These are phyloP conservation scores for Chaetops frenatus DNA, from an alignment of 2,113 vertebrate genomes.

Conservation along the genomic window DNA sequence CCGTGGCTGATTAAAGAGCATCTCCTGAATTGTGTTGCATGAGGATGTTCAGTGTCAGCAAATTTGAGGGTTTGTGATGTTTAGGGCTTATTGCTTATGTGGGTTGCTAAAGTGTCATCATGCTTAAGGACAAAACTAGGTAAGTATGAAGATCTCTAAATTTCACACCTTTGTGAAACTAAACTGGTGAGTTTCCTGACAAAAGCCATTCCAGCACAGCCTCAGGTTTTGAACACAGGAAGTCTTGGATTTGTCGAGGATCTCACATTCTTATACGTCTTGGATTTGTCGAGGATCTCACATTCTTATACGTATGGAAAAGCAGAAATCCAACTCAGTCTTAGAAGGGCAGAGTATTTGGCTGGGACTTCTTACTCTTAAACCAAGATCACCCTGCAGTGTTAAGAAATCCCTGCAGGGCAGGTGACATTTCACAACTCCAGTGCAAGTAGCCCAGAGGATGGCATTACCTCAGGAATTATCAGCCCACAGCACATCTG, in stretches of 20 bases:
- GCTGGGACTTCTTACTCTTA: not conserved
- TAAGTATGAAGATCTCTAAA: not conserved
- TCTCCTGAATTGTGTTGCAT: not conserved
- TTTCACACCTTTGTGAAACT: not conserved
- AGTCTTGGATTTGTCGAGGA: accelerated
- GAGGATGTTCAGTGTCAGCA: not conserved
- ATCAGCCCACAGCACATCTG: not conserved
- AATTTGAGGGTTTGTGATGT: not conserved
- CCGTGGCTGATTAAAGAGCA: not conserved
- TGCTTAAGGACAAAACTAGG: not conserved
- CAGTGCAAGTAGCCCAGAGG: not conserved
- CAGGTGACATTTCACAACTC: not conserved
- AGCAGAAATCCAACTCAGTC: not conserved
- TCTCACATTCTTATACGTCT: not conserved
- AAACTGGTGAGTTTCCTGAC: not conserved
- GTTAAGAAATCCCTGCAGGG: not conserved
- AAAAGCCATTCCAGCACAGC: not conserved
- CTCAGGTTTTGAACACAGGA: not conserved
- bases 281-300: accelerated
- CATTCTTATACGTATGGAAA: not conserved
- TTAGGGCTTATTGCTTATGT: not conserved
- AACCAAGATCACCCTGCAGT: not conserved
- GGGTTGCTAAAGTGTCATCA: accelerated
- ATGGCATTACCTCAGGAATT: not conserved
- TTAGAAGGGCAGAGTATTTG: not conserved